A percentile compares a stretch with the other conserved stretches of the same genome.
These are phyloP conservation scores for Drosophila burlai DNA, from an alignment of 1,140 invertebrate species.

Conservation along the genomic window DNA sequence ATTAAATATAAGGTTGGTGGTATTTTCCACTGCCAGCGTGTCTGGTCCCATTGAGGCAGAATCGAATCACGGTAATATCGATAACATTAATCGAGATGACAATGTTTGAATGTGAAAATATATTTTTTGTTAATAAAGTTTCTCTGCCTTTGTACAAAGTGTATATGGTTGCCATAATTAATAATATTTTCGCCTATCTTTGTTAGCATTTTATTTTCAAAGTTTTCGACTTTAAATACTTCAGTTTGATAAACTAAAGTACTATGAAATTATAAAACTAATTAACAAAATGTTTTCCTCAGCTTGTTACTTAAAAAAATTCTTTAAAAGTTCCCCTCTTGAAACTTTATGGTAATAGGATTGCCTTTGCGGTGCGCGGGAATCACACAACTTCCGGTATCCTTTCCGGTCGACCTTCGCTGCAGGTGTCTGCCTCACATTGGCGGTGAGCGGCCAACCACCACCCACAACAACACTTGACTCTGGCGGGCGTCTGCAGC, in stretches of 20 bases:
- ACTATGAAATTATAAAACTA: not conserved
- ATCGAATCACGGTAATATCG: not conserved
- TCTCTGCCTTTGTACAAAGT: not conserved
- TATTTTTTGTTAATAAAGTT: not conserved
- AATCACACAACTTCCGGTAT: slow-evolving; percentile 68
- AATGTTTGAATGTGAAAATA: not conserved
- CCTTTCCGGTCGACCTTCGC: slow-evolving; percentile 39
- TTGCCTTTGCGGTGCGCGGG: slow-evolving; percentile 12
- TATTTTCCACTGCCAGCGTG: not conserved
- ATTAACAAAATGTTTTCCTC: not conserved
- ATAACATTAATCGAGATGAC: not conserved
- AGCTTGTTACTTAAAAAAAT: not conserved
- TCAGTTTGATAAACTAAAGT: too few species aligned
- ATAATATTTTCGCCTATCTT: not conserved
- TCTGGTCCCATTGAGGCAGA: not conserved
- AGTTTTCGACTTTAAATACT: not conserved
- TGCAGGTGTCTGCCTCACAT: slow-evolving; percentile 35
- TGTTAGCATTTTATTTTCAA: too few species aligned
- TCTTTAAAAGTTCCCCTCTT: not conserved
- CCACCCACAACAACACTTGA: slow-evolving; percentile 13
- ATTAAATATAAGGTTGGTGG: rapidly evolving
- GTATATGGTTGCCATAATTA: not conserved
- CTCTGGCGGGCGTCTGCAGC: slow-evolving; percentile 5
- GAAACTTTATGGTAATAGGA: slow-evolving; percentile 1
- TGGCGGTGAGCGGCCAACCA: slow-evolving; percentile 6